Evolutionary conservation across 2,113 vertebrate genomes (phyloP), one percentile per base, ranked within the genome.

Genomic region (Oncorhynchus gorbuscha): DNA sequence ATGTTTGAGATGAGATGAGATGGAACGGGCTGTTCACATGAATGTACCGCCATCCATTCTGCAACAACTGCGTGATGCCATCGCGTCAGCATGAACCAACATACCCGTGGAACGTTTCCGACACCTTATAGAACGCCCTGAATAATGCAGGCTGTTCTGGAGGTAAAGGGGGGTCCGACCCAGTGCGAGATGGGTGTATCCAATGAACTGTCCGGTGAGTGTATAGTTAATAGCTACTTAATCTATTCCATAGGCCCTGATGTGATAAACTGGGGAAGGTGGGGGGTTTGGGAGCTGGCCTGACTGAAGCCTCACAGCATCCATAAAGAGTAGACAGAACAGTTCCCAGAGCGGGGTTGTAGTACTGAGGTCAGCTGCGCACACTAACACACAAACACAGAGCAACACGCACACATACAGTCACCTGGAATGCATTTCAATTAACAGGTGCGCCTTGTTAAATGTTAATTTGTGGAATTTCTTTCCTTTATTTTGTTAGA

Each of bases 351-450:
- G 72, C 70, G 73, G 79, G 69, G 18, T 72, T 81, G 83, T 75
- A 70, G 79, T 24, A 26, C 72, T 84, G 79, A 88, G 77, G 75
- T 88, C 79, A 86, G 75, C 51, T 12, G 39, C 2, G 8, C 39
- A 8, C 24, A 18, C 39, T 9, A 39, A 39, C 39, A 39, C 39
- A 39, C 62, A 39, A 11, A 35, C 11, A n/a, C 62, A 39, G 8
- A 51, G 12, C 14, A 14, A 16, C 49, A 51, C 14, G 14, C 12
- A 16, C 12, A 16, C 49, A 51, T 16, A 51, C 14, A 51, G 39
- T 39, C 39, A 39, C 39, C 48, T 48, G 9, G 79, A 72, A 65
- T 75, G 28, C 48, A 39, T 39, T 39, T 39, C 39, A 39, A 39
- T 81, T 76, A 76, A 75, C 59, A 30, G 72, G 39, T 9, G 8